A percentile compares a stretch with the other conserved stretches of the same genome.
These are phyloP conservation scores for Cheilosia soror DNA, from an alignment of 2,888 invertebrate species.

Conservation along the genomic window DNA sequence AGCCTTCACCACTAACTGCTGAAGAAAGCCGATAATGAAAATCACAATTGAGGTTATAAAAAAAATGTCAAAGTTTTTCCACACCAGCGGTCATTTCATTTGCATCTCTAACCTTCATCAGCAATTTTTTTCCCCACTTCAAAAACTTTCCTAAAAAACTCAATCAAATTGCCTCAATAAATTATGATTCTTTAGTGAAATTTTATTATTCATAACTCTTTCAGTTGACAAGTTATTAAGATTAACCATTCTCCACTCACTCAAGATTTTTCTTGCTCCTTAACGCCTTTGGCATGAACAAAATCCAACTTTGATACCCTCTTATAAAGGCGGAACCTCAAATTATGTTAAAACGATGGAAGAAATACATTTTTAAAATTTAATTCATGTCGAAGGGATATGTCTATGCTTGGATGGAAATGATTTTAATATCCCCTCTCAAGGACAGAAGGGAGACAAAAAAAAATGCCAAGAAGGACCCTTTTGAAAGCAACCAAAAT, in stretches of 20 bases:
- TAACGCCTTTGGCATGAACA: not conserved
- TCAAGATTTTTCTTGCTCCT: not conserved
- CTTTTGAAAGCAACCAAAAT: no score
- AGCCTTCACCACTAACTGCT: no score
- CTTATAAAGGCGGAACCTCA: not conserved
- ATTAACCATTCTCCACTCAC: not conserved
- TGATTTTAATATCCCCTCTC: not conserved
- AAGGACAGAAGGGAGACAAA: not conserved
- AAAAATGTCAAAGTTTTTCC: no score
- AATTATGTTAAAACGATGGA: not conserved
- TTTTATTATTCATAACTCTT: not conserved
- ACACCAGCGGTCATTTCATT: no score
- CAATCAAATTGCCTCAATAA: not conserved
- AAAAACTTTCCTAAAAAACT: no score
- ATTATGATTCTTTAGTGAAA: not conserved
- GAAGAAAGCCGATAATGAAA: no score
- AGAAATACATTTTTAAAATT: not conserved
- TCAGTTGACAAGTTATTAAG: not conserved
- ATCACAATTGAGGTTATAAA: no score
- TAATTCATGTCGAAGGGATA: not conserved
- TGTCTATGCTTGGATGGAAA: not conserved
- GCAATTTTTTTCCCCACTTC: no score
- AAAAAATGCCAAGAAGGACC: not conserved
- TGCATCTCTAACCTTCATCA: no score
- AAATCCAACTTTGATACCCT: not conserved